Evolutionary conservation across 2,113 vertebrate genomes (phyloP), one percentile per base, ranked within the genome.

Genomic region (Bombycilla garrulus): DNA sequence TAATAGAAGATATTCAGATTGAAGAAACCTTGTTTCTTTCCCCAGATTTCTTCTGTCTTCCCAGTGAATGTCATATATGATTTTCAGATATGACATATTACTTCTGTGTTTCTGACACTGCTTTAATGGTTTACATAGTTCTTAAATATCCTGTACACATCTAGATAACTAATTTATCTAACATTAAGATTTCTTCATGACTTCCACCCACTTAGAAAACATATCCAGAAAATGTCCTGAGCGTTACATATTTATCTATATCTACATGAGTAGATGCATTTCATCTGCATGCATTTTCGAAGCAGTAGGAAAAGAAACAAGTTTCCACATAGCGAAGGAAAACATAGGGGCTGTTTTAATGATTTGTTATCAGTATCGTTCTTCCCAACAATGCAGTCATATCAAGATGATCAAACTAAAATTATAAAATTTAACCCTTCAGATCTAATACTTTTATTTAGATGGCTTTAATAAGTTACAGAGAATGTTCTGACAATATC

Each of bases 391-490:
- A 18, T 44, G 19, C 15, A 90, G 69, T 84, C 72, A 70, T 17
- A 61, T 67, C 12, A 40, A 86, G 44, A 73, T 22, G 17, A 81
- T 89, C 17, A 85, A 92, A 94, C 26, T 57, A 6, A 67, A 74
- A 25, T 51, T 72, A 77, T 21, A 82, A 77, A 83, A 80, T 78
- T 24, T 48, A 18, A 12, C 40, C 25, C 11, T 84, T 90, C 82
- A 36, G 15, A 31, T 33, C 33, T 86, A 82, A 88, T 78, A 92
- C 42, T 48, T 93, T 93, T 95, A 92, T 76, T 96, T 77, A 88
- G 50, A 54, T 38, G 70, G 17, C 22, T 85, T 86, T 95, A 94
- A 93, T 93, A 97, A 95, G 53, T 85, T 91, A 88, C 2, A 7
- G 3, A 61, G 60, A 70, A 57, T 69, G 91, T 90, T 38, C 77